phyloP scores from a whole-genome alignment of 2,113 vertebrate genomes.

The Marcusenius ussheri region DNA sequence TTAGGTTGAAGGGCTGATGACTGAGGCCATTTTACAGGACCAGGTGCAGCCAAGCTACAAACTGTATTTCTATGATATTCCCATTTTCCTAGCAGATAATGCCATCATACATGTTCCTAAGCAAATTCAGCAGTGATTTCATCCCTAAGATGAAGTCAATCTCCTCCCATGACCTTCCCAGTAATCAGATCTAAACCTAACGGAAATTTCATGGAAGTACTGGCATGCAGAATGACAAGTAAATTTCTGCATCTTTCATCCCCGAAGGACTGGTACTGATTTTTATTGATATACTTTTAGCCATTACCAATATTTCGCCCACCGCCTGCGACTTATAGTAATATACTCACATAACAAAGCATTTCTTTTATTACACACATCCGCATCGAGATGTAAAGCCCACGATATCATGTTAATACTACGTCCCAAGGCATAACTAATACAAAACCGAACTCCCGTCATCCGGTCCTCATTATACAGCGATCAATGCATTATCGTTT shows the following conservation, averaged over 20 bases:
- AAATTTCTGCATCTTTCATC: neutral
- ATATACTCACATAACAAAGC: neutral
- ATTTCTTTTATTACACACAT: neutral
- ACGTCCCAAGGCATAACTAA: neutral
- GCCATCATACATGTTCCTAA: neutral
- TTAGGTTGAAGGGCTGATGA: neutral
- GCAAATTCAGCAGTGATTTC: neutral
- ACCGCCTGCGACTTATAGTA: neutral
- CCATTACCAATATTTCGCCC: neutral
- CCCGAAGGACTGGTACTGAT: neutral
- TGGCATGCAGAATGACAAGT: neutral
- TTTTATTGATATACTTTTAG: neutral
- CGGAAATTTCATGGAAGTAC: too few species aligned
- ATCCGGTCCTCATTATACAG: neutral
- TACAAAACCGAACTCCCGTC: neutral
- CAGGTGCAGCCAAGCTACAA: neutral
- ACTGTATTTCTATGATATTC: neutral
- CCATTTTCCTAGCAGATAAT: neutral
- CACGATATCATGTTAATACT: neutral
- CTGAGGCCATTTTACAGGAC: neutral
- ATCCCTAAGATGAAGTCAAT: neutral
- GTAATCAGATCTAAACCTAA: neutral
- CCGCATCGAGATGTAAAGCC: neutral
- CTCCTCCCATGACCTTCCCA: neutral
- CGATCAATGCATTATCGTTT: neutral